Evolutionary conservation across 2,113 vertebrate genomes (phyloP), one percentile per base, ranked within the genome.

Genomic region (Callospermophilus lateralis): DNA sequence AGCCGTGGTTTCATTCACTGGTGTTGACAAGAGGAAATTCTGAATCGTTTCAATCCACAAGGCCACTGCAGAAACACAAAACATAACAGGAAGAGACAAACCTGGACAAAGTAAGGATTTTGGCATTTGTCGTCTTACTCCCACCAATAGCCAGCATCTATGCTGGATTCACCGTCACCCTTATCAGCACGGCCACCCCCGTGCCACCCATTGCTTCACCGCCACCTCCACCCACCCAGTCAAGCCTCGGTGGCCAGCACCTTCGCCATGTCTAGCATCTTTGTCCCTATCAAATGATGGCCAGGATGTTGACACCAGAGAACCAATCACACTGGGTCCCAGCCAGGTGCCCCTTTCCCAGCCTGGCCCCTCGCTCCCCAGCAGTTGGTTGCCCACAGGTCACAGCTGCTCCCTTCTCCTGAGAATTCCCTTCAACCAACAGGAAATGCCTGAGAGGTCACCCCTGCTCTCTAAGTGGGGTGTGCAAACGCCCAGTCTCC

Each of bases 11-110:
- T 73, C 55, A 53, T 76, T 55, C 65, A 30, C 19, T 0, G 3
- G 32, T 68, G 81, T 76, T 76, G 70, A 76, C 16, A 74, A 97
- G 89, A 90, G 32, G 42, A 92, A 95, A 95, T 86, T 88, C 74
- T 65, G 61, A 86, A 55, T 81, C 2, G 0, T 86, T 95, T 58
- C 32, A 1, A 68, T 93, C 63, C 86, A 74, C 16, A 9, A 65
- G 79, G 67, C 12, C 42, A 28, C 53, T 78, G 89, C 51, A 89
- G 79, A 92, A 91, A 89, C 22, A 86, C 63, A 70, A 93, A 93
- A 61, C 83, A 58, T 3, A 53, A 32, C 74, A 80, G 30, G 74
- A 83, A 87, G 12, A 72, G 88, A 65, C 19, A 85, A 74, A 28
- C 32, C 55, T 94, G 88, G 89, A 89, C 74, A 77, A 91, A 96